Percentiles rank a stretch among this genome's conserved stretches.
phyloP scores from a whole-genome alignment of 1,140 invertebrate genomes.

The Physella acuta region DNA sequence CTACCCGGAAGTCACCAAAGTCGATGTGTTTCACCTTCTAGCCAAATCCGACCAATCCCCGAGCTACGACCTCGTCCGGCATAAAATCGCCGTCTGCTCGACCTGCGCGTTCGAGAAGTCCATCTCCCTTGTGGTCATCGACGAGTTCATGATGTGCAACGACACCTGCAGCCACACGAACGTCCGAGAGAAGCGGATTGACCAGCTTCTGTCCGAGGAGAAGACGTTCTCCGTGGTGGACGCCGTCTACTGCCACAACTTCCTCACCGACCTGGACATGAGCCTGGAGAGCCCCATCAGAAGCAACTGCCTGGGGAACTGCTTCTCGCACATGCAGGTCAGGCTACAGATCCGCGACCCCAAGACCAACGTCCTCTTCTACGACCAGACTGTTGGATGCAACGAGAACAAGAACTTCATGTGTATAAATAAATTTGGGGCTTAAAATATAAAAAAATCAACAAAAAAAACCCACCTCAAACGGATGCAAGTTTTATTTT shows the following conservation, averaged over 20 bases:
- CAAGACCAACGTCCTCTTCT: neutral
- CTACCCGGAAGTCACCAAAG: constrained; percentile 33
- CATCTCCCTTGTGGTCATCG: constrained; percentile 19
- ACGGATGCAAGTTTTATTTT: no score
- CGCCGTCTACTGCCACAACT: constrained; percentile 35
- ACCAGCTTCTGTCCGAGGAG: constrained; percentile 1
- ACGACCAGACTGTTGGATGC: constrained; percentile 23
- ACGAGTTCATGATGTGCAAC: constrained; percentile 31
- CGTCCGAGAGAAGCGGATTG: neutral
- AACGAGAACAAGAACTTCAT: neutral
- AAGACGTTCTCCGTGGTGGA: constrained; percentile 22
- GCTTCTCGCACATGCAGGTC: constrained; percentile 30
- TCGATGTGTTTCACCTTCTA: constrained; percentile 26
- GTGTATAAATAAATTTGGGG: constrained; percentile 23
- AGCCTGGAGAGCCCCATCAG: constrained; percentile 14
- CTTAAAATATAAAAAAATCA: no score
- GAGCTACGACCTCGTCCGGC: constrained; percentile 27
- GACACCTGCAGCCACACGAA: constrained; percentile 24
- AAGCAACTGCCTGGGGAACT: constrained; percentile 22
- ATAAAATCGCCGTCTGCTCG: constrained; percentile 29
- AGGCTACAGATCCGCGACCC: constrained; percentile 25
- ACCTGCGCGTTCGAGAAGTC: constrained; percentile 32
- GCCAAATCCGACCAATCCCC: neutral
- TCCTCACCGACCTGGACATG: constrained; percentile 25
- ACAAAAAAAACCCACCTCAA: no score